A percentile compares a stretch with the other conserved stretches of the same genome.
Evolutionary conservation across 1,140 invertebrate species (phyloP).

Genomic region (Grapholita molesta): DNA sequence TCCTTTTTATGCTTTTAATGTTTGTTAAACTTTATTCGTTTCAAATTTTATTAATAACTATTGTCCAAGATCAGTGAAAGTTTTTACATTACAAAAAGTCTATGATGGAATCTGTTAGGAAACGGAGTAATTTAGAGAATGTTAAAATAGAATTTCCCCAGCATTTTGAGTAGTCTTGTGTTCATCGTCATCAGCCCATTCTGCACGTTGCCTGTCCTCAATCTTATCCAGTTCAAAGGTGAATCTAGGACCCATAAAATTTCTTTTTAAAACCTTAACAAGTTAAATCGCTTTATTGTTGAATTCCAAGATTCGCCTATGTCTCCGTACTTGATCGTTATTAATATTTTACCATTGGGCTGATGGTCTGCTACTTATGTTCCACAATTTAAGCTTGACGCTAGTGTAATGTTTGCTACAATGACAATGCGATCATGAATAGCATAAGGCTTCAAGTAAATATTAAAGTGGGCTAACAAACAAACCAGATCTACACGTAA

Average conservation of each 20-base stretch:
- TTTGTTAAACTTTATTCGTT: too few relatives aligned
- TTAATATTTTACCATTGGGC: constrained; percentile 8
- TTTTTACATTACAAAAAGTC: background rate
- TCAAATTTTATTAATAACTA: too few relatives aligned
- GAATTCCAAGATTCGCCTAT: background rate
- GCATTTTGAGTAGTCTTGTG: constrained; percentile 9
- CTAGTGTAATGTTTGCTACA: background rate
- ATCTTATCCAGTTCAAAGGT: background rate
- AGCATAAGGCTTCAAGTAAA: background rate
- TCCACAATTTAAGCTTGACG: background rate
- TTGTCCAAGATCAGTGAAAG: too few relatives aligned
- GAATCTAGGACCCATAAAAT: background rate
- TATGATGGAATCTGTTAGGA: background rate
- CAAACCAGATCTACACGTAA: background rate
- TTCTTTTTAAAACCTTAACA: background rate
- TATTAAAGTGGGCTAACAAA: background rate
- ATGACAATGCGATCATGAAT: background rate
- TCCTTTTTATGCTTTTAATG: too few relatives aligned
- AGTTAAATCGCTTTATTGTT: background rate
- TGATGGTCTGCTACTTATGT: background rate
- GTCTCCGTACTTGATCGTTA: background rate
- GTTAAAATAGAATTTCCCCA: background rate
- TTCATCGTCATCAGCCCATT: constrained; percentile 1
- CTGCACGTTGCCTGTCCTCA: constrained; percentile 7
- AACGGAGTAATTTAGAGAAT: constrained; percentile 1